Base-by-base conservation (phyloP, 2,888 invertebrate genomes). In the Bhutanitis thaidina region DNA sequence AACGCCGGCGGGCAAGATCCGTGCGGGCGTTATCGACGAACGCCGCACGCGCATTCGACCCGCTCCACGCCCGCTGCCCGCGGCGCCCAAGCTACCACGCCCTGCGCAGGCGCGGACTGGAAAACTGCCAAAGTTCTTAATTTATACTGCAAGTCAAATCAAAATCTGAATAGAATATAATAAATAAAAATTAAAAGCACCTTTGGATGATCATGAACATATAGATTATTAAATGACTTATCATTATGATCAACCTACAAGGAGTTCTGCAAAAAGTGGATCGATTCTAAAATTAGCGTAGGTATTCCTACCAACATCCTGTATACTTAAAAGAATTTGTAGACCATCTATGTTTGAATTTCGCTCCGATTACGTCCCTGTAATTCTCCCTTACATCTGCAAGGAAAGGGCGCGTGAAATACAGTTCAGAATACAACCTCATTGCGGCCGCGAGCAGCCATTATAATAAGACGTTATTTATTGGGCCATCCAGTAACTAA, bases 381-480 rank as follows among this genome's bases (percentile, higher is more conserved):
- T 25, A 8, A n/a, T 29, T 34, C 30, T 32, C 32, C 51, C 32
- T 25, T 25, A 43, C 16, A 37, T 34, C 14, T 40, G 1, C 12
- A 7, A 32, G 39, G 36, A 29, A 45, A 58, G 54, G 55, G 57
- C 75, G 80, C 80, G 81, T 80, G 80, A 84, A 80, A 76, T 77
- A 77, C 75, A 58, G 60, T 72, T 69, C 49, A 30, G 29, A 64
- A 64, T 49, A 55, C 73, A 71, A 77, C 77, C 75, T 68, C 67
- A 67, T 67, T 67, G 71, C 66, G 61, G 65, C 70, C 61, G 68
- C 68, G 58, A 66, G 70, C 70, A 65, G 71, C 77, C 69, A 77
- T 80, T 77, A 77, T 87, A 87, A 87, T 84, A 78, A 84, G 85
- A 74, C 72, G 77, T 84, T 85, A 84, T 85, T 87, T 86, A 87